Conservation (phyloP, 2,113 vertebrate species). For the Leucoraja erinaceus region DNA sequence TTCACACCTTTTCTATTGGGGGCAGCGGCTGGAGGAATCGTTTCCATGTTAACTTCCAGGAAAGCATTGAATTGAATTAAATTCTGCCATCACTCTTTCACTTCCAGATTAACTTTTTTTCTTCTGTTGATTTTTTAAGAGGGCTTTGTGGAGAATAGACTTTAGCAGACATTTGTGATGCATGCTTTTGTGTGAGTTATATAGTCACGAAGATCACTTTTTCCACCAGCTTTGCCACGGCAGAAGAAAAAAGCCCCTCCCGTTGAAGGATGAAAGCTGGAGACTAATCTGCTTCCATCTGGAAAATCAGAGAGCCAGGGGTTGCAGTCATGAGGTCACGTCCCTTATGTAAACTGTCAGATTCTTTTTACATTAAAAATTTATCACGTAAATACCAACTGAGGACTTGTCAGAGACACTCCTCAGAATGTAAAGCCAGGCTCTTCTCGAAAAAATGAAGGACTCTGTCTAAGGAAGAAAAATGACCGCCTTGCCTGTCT, state of each 20-base stretch:
- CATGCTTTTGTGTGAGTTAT: slow-evolving; percentile 52
- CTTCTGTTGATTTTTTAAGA: slow-evolving; percentile 56
- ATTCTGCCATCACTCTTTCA: slow-evolving; percentile 50
- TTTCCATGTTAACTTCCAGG: slow-evolving; percentile 55
- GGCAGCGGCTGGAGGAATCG: slow-evolving; percentile 44
- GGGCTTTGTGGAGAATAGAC: slow-evolving; percentile 64
- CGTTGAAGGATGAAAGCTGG: slow-evolving; percentile 63
- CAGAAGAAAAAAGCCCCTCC: slow-evolving; percentile 61
- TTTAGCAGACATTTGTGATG: slow-evolving; percentile 70
- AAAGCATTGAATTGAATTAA: slow-evolving; percentile 51
- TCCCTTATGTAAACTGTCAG: slow-evolving; percentile 79
- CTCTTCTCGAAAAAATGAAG: slow-evolving; percentile 48
- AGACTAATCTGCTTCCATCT: slow-evolving; percentile 70
- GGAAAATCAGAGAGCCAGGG: slow-evolving; percentile 70
- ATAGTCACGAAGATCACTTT: slow-evolving; percentile 33
- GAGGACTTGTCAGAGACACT: slow-evolving; percentile 49
- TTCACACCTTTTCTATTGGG: slow-evolving; percentile 48
- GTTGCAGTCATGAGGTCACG: slow-evolving; percentile 69
- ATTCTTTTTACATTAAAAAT: slow-evolving; percentile 73
- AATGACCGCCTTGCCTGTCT: slow-evolving; percentile 52
- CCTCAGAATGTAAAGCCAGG: slow-evolving; percentile 44
- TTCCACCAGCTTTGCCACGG: slow-evolving; percentile 53
- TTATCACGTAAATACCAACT: slow-evolving; percentile 61
- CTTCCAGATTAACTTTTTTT: slow-evolving; percentile 51
- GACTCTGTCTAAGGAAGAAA: slow-evolving; percentile 45